Base-by-base conservation (phyloP, 2,797 vertebrate species). In the Acanthis flammea region DNA sequence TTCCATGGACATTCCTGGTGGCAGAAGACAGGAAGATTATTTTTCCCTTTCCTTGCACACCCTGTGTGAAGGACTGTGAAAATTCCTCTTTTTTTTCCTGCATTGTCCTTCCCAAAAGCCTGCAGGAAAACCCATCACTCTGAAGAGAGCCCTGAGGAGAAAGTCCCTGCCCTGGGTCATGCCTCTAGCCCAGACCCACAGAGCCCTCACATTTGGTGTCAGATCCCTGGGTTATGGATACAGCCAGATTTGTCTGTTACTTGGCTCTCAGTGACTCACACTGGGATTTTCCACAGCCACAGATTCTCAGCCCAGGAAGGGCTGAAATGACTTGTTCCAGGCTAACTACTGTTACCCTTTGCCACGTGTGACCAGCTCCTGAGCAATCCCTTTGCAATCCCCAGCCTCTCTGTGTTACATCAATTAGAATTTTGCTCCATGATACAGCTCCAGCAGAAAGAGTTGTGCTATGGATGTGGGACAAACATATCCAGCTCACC, bases 61-160 rank as follows among this genome's bases (percentile, higher is more conserved):
- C 8, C 65, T 45, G 19, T 67, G 67, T 60, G 68, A 88, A 81
- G 16, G 42, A 67, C 53, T 50, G 39, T 63, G 23, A 89, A 90
- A 92, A 84, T 51, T 41, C 31, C 35, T 54, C 19, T 7, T 27
- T 6, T 22, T 54, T 14, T 6, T 19, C 30, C 70, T 50, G 9
- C 4, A 4, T 35, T 65, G 39, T 51, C 31, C 50, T 78, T 81
- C 31, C 73, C 39, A 81, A 84, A 90, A 33, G 65, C 39, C 68
- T 88, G 35, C 72, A 88, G 89, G 85, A 94, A 96, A 95, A 92
- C 28, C 2, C 54, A 72, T 91, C 68, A 53, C 31, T 79, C 63
- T 45, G 21, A 72, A 73, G 70, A 75, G 63, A 67, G 53, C 33
- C 55, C 74, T 17, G 41, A 92, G 80, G 55, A 92, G 42, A 58